These are phyloP conservation scores for Drosophila bocqueti DNA, from an alignment of 1,140 invertebrate genomes.

Conservation along the genomic window DNA sequence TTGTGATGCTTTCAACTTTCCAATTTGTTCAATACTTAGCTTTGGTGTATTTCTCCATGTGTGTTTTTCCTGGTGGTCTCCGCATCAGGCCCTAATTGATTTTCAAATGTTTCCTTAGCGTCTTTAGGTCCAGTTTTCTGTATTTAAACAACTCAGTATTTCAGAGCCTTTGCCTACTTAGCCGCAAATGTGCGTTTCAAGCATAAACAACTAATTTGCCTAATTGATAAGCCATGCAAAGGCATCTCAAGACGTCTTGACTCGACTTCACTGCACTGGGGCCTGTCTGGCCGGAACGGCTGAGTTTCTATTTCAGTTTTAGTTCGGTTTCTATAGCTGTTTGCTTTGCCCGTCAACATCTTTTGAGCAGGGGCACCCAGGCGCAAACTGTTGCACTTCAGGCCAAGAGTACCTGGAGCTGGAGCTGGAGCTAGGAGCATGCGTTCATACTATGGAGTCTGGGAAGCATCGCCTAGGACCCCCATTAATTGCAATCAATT, in stretches of 20 bases:
- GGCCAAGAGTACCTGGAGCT: conserved; percentile 20
- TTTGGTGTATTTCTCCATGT: not conserved
- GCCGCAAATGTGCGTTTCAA: conserved; percentile 38
- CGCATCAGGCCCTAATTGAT: conserved; percentile 50
- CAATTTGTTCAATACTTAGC: not conserved
- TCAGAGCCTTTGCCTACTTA: conserved; percentile 41
- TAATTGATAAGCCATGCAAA: conserved; percentile 75
- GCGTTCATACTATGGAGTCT: conserved; percentile 4
- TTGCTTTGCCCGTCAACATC: conserved; percentile 72
- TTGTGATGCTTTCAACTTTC: no score
- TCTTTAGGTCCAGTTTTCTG: conserved; percentile 36
- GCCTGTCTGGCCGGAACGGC: conserved; percentile 6
- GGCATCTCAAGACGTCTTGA: conserved; percentile 58
- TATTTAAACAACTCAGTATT: conserved; percentile 43
- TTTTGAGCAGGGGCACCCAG: conserved; percentile 66
- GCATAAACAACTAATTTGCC: conserved; percentile 71
- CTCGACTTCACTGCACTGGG: conserved; percentile 22
- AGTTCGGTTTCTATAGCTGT: conserved; percentile 34
- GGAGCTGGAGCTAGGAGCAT: conserved; percentile 1
- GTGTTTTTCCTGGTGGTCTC: not conserved
- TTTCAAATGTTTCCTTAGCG: conserved; percentile 52
- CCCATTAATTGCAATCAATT: conserved; percentile 83
- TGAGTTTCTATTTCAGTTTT: conserved; percentile 15
- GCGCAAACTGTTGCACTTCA: conserved; percentile 69
- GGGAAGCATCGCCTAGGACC: conserved; percentile 2